phyloP scores from a whole-genome alignment of 1,140 invertebrate species.

The Frieseomelitta varia region DNA sequence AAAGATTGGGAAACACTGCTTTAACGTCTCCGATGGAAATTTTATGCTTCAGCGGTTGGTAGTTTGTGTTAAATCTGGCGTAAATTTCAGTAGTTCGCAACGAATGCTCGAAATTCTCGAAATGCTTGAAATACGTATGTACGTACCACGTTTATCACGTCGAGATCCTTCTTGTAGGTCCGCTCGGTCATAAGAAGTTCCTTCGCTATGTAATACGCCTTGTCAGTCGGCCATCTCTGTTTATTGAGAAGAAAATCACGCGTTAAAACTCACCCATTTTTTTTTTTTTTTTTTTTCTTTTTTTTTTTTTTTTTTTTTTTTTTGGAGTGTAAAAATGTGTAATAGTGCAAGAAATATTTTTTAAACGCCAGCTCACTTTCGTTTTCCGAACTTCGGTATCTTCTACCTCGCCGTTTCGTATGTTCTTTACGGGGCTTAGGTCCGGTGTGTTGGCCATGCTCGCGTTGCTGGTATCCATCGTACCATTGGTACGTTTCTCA shows the following conservation, averaged over 20 bases:
- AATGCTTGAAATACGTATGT: conserved; percentile 2
- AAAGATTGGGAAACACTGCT: no score
- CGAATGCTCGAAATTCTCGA: background rate
- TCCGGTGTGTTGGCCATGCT: conserved; percentile 72
- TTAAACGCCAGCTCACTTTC: conserved; percentile 61
- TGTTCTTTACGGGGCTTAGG: conserved; percentile 72
- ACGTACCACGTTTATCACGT: conserved; percentile 93
- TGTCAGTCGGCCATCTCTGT: conserved; percentile 88
- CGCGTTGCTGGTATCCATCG: conserved; percentile 60
- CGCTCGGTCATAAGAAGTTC: conserved; percentile 97
- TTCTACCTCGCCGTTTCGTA: conserved; percentile 73
- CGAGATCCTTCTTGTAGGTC: conserved; percentile 97
- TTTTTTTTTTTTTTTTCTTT: no score
- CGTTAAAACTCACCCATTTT: background rate
- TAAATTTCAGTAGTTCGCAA: background rate
- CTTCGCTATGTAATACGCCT: conserved; percentile 95
- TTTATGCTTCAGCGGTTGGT: no score
- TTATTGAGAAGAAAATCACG: conserved; percentile 52
- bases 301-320: no score
- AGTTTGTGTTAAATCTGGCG: background rate
- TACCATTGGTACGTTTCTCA: conserved; percentile 70
- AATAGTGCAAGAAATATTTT: background rate
- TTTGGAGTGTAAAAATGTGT: no score
- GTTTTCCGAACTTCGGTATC: conserved; percentile 74
- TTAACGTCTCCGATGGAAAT: no score